Base-by-base conservation (phyloP, 2,113 vertebrate genomes). In the Prinia subflava region DNA sequence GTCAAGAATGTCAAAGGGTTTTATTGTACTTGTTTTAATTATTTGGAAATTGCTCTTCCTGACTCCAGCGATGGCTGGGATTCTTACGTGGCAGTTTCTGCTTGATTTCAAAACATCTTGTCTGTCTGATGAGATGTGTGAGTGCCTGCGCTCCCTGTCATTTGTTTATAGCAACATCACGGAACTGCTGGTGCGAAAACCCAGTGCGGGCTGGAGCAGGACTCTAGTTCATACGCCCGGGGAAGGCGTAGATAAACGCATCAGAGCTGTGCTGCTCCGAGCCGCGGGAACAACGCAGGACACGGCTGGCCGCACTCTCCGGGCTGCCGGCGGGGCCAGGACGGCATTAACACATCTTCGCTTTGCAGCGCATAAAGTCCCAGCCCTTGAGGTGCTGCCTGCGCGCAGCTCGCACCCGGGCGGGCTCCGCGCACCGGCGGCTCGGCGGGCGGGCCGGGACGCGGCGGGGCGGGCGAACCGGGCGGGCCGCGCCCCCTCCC, bases 71-170 rank as follows among this genome's bases (percentile, higher is more conserved):
- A 50, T 39, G 55, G 42, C 50, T 78, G 73, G 19, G 30, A 56
- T 86, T 77, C 64, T 80, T 90, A 80, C 10, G 65, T 56, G 86
- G 83, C 80, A 92, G 55, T 52, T 92, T 94, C 83, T 69, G 59
- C 79, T 77, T 8, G 10, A 35, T 90, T 83, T 77, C 86, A 83
- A 83, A 90, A 81, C 55, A 33, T 49, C 76, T 69, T 5, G 63
- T 15, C 57, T 28, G 74, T 8, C 74, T 82, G 13, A 10, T 3
- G 56, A 57, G n/a, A 4, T 14, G 21, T 15, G 28, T 2, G 24
- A 11, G 67, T 42, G 59, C 47, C 63, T 16, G 28, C 1, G 33
- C 39, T 41, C 25, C n/a, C 46, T 50, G 37, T 46, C 30, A 20
- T 25, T 62, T 39, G n/a, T 4, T 73, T 12, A 35, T 5, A 27